Evolutionary conservation across 2,797 vertebrate species (phyloP), one percentile per base, ranked within the genome.

Genomic region (Pangasius larnaudii): DNA sequence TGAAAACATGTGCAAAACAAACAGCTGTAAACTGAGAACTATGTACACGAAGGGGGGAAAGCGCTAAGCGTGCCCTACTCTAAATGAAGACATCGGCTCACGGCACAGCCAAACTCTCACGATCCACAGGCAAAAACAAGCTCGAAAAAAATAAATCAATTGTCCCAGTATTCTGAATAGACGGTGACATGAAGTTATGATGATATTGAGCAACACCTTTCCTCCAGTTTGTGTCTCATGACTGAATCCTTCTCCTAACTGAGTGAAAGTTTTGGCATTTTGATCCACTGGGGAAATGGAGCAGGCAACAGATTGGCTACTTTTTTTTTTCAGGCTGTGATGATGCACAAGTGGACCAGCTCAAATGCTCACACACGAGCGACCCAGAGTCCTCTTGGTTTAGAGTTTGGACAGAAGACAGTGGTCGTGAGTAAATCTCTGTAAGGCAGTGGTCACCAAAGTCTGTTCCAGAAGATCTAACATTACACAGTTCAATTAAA

Each of bases 1-100:
- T 86, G 79, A 90, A 58, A 86, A 77, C 63, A 87, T 90, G 91
- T 91, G 91, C 91, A 91, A 91, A 92, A 90, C 79, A 39, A 91
- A 90, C 39, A 80, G 83, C 72, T 85, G 69, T 85, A 83, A 80
- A 87, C 87, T 59, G 78, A 88, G 85, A 86, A 86, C 72, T 78
- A 67, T 83, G 84, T 71, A 86, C 84, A 86, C 24, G 2, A 65
- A 67, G 3, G 53, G 53, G 46, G 79, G 39, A 84, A 61, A 71
- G 61, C 80, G 42, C 58, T 33, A 84, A 85, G n/a, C 72, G 58
- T 87, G 85, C 61, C 56, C 79, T 86, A 89, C 72, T 85, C 86
- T 83, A 84, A 67, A 83, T 61, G 63, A 75, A 85, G 39, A 89
- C 69, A 78, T 36, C 22, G 61, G 78, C 81, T 85, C 67, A 87